Percentiles rank a stretch among this genome's conserved stretches.
phyloP scores from a whole-genome alignment of 2,888 invertebrate species.

The Lasioglossum figueresi region DNA sequence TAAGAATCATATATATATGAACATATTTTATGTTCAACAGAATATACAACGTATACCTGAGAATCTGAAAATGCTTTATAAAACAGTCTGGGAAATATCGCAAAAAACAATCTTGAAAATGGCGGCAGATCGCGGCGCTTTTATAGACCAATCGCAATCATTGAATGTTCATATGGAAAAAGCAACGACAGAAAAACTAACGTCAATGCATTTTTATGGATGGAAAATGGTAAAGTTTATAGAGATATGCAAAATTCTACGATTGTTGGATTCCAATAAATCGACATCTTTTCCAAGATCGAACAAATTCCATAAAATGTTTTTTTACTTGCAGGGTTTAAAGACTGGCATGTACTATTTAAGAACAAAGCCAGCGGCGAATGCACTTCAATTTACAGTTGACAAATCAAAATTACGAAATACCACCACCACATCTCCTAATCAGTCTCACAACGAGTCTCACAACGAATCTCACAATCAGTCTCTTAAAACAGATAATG shows the following conservation, averaged over 20 bases:
- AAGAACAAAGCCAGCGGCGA: constrained; percentile 97
- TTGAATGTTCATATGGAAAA: constrained; percentile 98
- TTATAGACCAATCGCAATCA: constrained; percentile 99
- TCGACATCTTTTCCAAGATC: not conserved
- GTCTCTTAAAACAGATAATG: not conserved
- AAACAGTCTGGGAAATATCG: constrained; percentile 98
- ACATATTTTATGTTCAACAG: constrained; percentile 81
- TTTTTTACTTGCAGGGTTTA: constrained; percentile 87
- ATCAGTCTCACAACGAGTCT: constrained; percentile 39
- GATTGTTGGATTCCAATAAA: not conserved
- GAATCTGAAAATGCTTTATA: constrained; percentile 94
- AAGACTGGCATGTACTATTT: constrained; percentile 99
- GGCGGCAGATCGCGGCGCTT: constrained; percentile 99
- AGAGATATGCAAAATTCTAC: not conserved
- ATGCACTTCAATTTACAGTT: constrained; percentile 98
- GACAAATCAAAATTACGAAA: constrained; percentile 90
- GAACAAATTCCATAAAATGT: not conserved
- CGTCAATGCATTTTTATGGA: constrained; percentile 99
- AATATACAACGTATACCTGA: constrained; percentile 93
- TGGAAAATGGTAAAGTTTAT: constrained; percentile 91
- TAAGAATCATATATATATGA: not conserved
- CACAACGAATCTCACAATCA: not conserved
- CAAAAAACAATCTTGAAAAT: constrained; percentile 96
- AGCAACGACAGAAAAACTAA: constrained; percentile 96
- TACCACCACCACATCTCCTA: constrained; percentile 71